Evolutionary conservation across 2,888 invertebrate species (phyloP).

Genomic region (Apodemia duryi): DNA sequence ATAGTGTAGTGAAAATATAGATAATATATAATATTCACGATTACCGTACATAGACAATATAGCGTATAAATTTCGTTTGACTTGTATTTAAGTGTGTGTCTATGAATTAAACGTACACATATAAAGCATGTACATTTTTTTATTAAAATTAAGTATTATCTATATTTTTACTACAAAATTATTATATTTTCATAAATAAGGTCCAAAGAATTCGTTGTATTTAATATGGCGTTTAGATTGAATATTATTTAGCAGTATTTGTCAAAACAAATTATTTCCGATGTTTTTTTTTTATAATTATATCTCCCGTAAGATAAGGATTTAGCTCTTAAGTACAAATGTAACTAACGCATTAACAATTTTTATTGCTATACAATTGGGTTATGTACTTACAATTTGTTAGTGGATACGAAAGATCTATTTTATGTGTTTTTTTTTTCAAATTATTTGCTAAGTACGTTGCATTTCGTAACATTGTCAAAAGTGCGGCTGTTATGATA

Average conservation of each 20-base stretch:
- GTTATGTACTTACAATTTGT: conserved; percentile 68
- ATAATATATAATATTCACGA: conserved; percentile 4
- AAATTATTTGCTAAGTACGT: conserved; percentile 28
- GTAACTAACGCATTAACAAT: conserved; percentile 66
- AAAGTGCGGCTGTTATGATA: conserved; percentile 20
- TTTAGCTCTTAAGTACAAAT: conserved; percentile 65
- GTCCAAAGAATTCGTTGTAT: conserved; percentile 69
- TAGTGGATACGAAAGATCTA: conserved; percentile 33
- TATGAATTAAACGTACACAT: not conserved
- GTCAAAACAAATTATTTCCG: conserved; percentile 17
- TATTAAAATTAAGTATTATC: not conserved
- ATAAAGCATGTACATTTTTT: too few species aligned
- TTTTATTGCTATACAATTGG: conserved; percentile 57
- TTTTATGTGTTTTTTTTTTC: conserved; percentile 33
- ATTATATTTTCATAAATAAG: conserved; percentile 44
- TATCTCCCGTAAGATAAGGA: conserved; percentile 49
- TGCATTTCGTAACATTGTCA: conserved; percentile 39
- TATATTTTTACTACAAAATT: conserved; percentile 25
- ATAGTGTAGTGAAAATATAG: conserved; percentile 4
- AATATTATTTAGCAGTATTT: conserved; percentile 62
- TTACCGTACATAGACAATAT: not conserved
- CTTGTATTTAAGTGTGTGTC: not conserved
- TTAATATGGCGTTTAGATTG: conserved; percentile 49
- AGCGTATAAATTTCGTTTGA: too few species aligned
- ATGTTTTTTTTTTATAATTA: conserved; percentile 26